These are phyloP conservation scores for Balanococcus diminutus DNA, from an alignment of 2,888 invertebrate species.

Conservation along the genomic window DNA sequence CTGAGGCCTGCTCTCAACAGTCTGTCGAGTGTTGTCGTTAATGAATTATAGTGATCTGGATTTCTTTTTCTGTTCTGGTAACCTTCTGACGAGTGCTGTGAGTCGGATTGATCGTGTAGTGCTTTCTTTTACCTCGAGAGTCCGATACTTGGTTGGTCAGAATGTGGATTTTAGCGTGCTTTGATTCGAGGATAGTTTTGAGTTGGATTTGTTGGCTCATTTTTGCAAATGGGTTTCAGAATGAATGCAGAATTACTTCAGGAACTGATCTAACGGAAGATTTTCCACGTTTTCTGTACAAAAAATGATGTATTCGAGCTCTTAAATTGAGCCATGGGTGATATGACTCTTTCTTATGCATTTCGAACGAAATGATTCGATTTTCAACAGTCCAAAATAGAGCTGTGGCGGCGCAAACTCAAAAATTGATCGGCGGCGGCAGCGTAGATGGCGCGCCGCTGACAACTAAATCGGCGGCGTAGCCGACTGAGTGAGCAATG, in stretches of 20 bases:
- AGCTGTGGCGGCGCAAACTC: no score
- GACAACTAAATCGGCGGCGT: no score
- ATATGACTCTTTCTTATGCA: not conserved
- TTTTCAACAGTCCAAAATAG: no score
- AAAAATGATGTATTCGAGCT: no score
- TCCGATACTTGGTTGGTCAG: not conserved
- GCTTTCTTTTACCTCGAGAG: not conserved
- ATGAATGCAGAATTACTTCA: no score
- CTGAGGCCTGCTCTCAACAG: not conserved
- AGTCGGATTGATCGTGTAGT: not conserved
- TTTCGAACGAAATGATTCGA: not conserved
- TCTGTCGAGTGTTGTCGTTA: not conserved
- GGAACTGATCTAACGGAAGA: no score
- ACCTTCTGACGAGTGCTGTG: not conserved
- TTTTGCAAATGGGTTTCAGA: no score
- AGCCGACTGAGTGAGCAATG: no score
- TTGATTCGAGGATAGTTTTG: not conserved
- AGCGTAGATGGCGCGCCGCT: no score
- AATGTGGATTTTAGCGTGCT: not conserved
- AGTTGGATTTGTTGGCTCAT: not conserved
- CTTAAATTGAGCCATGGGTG: no score
- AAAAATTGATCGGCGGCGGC: no score
- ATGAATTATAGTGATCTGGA: slow-evolving; percentile 11
- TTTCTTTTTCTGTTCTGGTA: not conserved
- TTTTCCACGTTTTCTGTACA: no score